Evolutionary conservation across 2,113 vertebrate genomes (phyloP).

Genomic region (Elanus axillaris): DNA sequence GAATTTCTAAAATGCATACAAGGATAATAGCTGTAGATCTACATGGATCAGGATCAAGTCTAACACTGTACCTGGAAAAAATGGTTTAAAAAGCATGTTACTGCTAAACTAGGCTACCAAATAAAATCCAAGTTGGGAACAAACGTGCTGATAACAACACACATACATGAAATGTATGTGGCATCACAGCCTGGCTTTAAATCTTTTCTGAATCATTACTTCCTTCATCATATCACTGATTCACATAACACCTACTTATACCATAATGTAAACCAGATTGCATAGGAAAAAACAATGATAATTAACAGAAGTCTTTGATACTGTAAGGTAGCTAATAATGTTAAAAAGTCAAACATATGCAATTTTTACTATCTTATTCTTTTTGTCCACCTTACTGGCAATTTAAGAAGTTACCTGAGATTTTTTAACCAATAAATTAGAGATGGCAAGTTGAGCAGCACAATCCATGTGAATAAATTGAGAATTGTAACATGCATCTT

Average conservation of each 20-base stretch:
- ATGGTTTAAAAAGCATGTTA: not conserved
- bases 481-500: constrained; percentile 84
- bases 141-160: not conserved
- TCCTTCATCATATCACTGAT: not conserved
- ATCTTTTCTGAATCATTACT: not conserved
- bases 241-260: not conserved
- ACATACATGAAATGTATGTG: not conserved
- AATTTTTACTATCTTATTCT: not conserved
- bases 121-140: not conserved
- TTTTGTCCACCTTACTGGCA: not conserved
- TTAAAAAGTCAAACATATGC: not conserved
- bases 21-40: constrained; percentile 83
- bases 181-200: not conserved
- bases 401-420: constrained; percentile 79
- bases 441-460: constrained; percentile 84
- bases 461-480: constrained; percentile 78
- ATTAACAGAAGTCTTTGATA: not conserved
- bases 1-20: constrained; percentile 75
- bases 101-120: not conserved
- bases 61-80: constrained; percentile 79
- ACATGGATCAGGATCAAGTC: constrained; percentile 88
- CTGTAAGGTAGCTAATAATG: not conserved
- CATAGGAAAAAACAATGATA: not conserved
- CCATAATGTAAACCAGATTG: not conserved
- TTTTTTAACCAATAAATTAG: constrained; percentile 91